These are phyloP conservation scores for Urocolius indicus DNA, from an alignment of 2,113 vertebrate genomes.

Conservation along the genomic window DNA sequence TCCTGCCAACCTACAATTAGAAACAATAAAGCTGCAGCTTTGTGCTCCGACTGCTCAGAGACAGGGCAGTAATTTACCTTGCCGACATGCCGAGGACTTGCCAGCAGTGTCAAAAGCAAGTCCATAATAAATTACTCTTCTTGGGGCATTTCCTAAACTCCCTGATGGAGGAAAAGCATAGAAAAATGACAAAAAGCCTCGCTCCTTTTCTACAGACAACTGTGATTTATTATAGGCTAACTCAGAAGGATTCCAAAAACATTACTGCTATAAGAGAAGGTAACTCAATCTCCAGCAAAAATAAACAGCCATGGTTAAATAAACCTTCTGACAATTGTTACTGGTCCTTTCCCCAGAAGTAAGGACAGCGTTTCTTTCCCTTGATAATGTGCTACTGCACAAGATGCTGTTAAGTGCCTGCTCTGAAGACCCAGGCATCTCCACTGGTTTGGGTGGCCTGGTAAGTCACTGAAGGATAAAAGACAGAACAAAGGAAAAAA, in stretches of 20 bases:
- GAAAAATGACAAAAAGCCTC: not conserved
- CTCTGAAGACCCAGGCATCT: not conserved
- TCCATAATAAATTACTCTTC: not conserved
- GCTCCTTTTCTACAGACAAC: not conserved
- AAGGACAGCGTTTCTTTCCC: not conserved
- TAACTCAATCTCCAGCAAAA: slow-evolving; percentile 55
- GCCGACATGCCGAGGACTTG: not conserved
- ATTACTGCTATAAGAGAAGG: slow-evolving; percentile 36
- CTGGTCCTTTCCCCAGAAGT: not conserved
- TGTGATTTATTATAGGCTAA: slow-evolving; percentile 46
- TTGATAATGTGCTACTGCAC: not conserved
- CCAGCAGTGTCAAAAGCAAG: not conserved
- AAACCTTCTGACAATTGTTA: not conserved
- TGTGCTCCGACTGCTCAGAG: slow-evolving; percentile 16
- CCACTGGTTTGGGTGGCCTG: not conserved
- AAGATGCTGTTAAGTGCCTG: not conserved
- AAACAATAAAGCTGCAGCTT: not conserved
- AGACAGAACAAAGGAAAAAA: slow-evolving; percentile 2
- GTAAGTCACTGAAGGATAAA: not conserved
- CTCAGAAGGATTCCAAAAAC: not conserved
- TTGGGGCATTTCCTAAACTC: not conserved
- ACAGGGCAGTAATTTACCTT: not conserved
- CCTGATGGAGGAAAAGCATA: not conserved
- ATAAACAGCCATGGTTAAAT: slow-evolving; percentile 47
- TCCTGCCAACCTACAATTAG: not conserved